These are phyloP conservation scores for Enoplosus armatus DNA, from an alignment of 2,797 vertebrate species.

Conservation along the genomic window DNA sequence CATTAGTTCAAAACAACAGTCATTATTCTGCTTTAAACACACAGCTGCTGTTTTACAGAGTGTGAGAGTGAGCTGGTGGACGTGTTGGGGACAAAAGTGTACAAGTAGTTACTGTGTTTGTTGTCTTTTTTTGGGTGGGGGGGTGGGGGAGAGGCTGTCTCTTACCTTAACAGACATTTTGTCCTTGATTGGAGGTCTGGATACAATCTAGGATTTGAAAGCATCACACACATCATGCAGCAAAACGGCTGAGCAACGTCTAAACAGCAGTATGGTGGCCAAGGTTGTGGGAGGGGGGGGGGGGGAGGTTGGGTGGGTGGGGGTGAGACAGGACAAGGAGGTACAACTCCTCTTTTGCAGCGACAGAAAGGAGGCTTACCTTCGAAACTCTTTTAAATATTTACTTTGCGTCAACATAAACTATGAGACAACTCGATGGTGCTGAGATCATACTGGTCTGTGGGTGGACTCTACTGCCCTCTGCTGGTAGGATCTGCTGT, in stretches of 20 bases:
- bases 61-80: background rate
- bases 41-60: background rate
- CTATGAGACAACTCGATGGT: background rate
- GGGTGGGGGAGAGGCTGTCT: slow-evolving; percentile 22
- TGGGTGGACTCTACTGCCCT: slow-evolving; percentile 45
- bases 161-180: slow-evolving; percentile 86
- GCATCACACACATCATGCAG: slow-evolving; percentile 85
- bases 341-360: background rate
- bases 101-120: background rate
- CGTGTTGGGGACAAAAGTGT: background rate
- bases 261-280: slow-evolving; percentile 44
- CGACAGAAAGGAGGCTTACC: background rate
- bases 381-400: background rate
- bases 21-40: background rate
- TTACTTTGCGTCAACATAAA: background rate
- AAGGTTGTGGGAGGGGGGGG: slow-evolving; percentile 4
- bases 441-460: background rate
- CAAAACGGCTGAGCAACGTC: slow-evolving; percentile 57
- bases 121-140: background rate
- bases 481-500: slow-evolving; percentile 50
- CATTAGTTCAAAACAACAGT: slow-evolving; percentile 22
- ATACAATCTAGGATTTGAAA: slow-evolving; percentile 85
- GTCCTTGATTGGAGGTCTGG: slow-evolving; percentile 85
- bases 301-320: background rate
- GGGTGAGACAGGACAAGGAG: slow-evolving; percentile 1